Base-by-base conservation (phyloP, 2,888 invertebrate genomes). In the Erebia ligea region DNA sequence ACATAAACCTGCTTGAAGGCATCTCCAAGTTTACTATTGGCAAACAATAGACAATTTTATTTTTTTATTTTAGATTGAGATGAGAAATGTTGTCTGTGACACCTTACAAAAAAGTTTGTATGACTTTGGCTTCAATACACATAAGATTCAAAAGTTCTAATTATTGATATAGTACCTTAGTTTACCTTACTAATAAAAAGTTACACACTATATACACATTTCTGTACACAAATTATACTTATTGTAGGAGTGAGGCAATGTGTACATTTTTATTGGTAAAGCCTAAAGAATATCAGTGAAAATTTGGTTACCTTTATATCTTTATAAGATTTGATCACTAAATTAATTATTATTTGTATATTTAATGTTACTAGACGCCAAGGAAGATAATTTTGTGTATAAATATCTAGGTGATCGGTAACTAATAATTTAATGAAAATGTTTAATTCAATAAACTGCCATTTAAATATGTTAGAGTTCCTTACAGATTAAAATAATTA, bases 1-100 rank as follows among this genome's bases (percentile, higher is more conserved):
- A 99, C 88, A 97, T 99, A 84, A 95, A 95, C 71, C 94, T 99
- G 45, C 93, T 99, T 67, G 97, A 98, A 87, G 95, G 96, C 57
- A 93, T 99, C 65, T 98, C 98, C 67, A 96, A 96, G 79, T 99
- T 98, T 90, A 96, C 97, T 68, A 94, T 95, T 72, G 95, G 94
- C 78, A 96, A 93, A 78, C 81, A 89, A 77, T 84, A 82, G 71
- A 69, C 54, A 21, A 63, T 50, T 9, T 52, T 17, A 45, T 19
- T 50, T 57, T 58, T 52, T 17, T 54, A 45, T 68, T 63, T 9
- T 52, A 48, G 52, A 40, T 25, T 56, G 21, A 52, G 48, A 66
- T 13, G 8, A 21, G 15, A 58, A 34, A 21, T 68, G n/a, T 19
- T 68, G 15, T 72, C 68, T 70, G 73, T 72, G 67, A 48, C 68